These are phyloP conservation scores for Drosophila quadrilineata DNA, from an alignment of 1,140 invertebrate genomes.

Conservation along the genomic window DNA sequence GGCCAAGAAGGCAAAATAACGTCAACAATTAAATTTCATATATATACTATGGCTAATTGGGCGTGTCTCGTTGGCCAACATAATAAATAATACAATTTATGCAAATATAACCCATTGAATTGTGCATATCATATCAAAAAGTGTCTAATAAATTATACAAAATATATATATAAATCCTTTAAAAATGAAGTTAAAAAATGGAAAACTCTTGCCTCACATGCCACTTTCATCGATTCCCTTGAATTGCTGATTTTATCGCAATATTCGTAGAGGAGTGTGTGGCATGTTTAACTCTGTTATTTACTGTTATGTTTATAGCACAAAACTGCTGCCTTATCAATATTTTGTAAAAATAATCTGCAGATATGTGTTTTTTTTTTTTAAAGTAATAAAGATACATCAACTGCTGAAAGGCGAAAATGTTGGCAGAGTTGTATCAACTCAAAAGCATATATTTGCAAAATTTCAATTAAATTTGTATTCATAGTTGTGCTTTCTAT, in stretches of 20 bases:
- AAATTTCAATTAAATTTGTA: too few species aligned
- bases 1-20: conserved; percentile 11
- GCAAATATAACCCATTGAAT: conserved; percentile 7
- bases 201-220: conserved; percentile 10
- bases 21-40: conserved; percentile 42
- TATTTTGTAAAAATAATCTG: too few species aligned
- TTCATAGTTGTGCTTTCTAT: too few species aligned
- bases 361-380: too few species aligned
- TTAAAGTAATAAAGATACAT: too few species aligned
- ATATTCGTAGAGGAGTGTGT: not conserved
- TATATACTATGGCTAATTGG: conserved; percentile 60
- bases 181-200: not conserved
- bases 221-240: conserved; percentile 7
- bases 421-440: too few species aligned
- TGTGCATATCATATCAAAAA: conserved; percentile 6
- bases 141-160: conserved; percentile 28
- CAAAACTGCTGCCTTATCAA: too few species aligned
- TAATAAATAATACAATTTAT: conserved; percentile 53
- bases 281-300: not conserved
- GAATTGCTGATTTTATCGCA: conserved; percentile 5
- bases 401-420: too few species aligned
- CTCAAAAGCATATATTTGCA: too few species aligned
- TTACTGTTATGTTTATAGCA: not conserved
- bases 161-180: not conserved
- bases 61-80: conserved; percentile 17